phyloP scores from a whole-genome alignment of 2,113 vertebrate genomes.

The Macrotus californicus region DNA sequence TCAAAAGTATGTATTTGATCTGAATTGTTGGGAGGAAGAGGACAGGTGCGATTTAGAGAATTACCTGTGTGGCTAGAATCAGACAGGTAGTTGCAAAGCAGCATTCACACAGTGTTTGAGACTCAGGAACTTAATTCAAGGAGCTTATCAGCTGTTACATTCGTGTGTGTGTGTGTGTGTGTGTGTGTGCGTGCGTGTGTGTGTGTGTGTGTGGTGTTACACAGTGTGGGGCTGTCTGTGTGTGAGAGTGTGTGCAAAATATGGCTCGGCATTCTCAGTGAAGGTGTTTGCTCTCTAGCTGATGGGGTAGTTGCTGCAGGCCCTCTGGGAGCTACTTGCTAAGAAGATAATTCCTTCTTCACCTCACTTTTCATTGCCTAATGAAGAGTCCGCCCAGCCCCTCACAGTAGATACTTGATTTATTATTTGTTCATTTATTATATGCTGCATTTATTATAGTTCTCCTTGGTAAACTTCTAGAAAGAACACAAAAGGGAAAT shows the following conservation, averaged over 20 bases:
- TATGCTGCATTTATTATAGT: not conserved
- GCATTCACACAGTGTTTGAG: not conserved
- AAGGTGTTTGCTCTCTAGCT: not conserved
- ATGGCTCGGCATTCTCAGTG: not conserved
- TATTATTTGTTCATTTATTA: not conserved
- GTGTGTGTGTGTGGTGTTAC: not conserved
- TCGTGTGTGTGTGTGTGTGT: no score
- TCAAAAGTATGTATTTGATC: slow-evolving; percentile 33
- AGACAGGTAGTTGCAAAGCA: not conserved
- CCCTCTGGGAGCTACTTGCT: not conserved
- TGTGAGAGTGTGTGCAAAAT: not conserved
- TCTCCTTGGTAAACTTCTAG: not conserved
- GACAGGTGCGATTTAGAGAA: not conserved
- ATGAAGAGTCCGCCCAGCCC: not conserved
- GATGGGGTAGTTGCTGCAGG: not conserved
- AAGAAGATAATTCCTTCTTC: not conserved
- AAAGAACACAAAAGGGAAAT: not conserved
- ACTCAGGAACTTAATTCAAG: not conserved
- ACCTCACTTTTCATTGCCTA: not conserved
- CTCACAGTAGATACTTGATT: not conserved
- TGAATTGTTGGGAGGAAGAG: not conserved
- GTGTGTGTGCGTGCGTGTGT: no score
- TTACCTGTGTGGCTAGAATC: not conserved
- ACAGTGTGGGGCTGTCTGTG: not conserved
- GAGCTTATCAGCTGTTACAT: not conserved